Conservation (phyloP, 2,888 invertebrate species). For the Drosophila ustulata region DNA sequence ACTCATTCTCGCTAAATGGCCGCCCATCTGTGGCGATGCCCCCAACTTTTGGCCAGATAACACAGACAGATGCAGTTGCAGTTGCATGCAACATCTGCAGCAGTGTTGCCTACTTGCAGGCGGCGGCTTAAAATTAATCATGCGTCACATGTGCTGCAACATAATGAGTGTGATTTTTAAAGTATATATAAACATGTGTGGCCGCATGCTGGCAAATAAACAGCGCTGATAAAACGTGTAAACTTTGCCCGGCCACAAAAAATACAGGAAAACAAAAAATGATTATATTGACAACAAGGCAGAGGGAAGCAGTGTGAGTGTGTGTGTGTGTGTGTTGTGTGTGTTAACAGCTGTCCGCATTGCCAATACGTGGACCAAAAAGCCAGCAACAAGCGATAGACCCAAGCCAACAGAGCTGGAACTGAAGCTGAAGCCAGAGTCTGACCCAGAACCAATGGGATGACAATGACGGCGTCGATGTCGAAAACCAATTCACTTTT, state of each 20-base stretch:
- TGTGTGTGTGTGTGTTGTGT: slow-evolving; percentile 18
- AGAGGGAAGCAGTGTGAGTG: slow-evolving; percentile 9
- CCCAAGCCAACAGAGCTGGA: slow-evolving; percentile 16
- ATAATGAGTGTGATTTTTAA: slow-evolving; percentile 59
- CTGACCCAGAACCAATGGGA: slow-evolving; percentile 29
- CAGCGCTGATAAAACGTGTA: slow-evolving; percentile 74
- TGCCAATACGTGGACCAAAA: slow-evolving; percentile 53
- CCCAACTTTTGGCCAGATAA: slow-evolving; percentile 24
- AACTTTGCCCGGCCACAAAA: slow-evolving; percentile 45
- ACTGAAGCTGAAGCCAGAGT: background rate
- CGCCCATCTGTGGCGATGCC: slow-evolving; percentile 43
- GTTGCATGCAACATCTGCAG: slow-evolving; percentile 18
- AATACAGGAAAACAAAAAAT: slow-evolving; percentile 13
- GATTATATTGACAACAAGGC: slow-evolving; percentile 28
- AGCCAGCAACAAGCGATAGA: slow-evolving; percentile 49
- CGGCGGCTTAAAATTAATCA: slow-evolving; percentile 67
- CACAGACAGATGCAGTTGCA: slow-evolving; percentile 1
- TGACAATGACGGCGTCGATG: slow-evolving; percentile 61
- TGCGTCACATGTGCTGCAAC: slow-evolving; percentile 60
- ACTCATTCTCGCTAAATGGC: slow-evolving; percentile 59
- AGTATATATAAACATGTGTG: slow-evolving; percentile 14
- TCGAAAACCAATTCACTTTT: slow-evolving; percentile 68
- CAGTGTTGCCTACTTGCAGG: slow-evolving; percentile 37
- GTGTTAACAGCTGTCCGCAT: slow-evolving; percentile 64
- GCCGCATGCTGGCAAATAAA: slow-evolving; percentile 71